Evolutionary conservation across 2,888 invertebrate species (phyloP).

Genomic region (Spodoptera exigua): DNA sequence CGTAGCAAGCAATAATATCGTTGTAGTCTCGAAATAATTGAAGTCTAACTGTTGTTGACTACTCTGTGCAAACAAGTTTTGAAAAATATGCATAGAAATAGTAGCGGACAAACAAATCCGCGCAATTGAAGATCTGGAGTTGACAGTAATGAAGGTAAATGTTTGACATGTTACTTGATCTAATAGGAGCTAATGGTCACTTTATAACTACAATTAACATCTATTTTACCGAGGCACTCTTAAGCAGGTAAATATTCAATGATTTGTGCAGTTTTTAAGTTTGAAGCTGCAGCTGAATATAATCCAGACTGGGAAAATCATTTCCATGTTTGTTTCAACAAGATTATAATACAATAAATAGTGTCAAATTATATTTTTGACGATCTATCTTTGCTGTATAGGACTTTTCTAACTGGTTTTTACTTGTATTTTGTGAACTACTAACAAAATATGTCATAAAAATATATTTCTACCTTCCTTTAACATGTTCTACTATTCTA

Average conservation of each 20-base stretch:
- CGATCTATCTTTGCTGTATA: constrained; percentile 1
- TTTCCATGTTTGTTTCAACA: background rate
- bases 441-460: constrained; percentile 59
- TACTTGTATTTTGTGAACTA: constrained; percentile 43
- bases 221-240: constrained; percentile 41
- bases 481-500: constrained; percentile 27
- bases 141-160: constrained; percentile 19
- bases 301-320: background rate
- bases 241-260: constrained; percentile 31
- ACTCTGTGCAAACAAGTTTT: constrained; percentile 54
- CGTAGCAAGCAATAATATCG: constrained; percentile 74
- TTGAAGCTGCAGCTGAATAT: constrained; percentile 7
- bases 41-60: constrained; percentile 28
- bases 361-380: constrained; percentile 7
- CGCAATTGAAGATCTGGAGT: constrained; percentile 10
- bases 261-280: constrained; percentile 8
- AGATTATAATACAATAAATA: background rate
- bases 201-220: constrained; percentile 35
- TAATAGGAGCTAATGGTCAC: constrained; percentile 23
- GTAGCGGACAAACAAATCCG: constrained; percentile 5
- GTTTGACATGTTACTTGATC: constrained; percentile 10
- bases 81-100: constrained; percentile 16
- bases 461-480: constrained; percentile 54
- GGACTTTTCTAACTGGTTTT: constrained; percentile 23
- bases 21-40: constrained; percentile 64